Evolutionary conservation across 2,113 vertebrate genomes (phyloP).

Genomic region (Mandrillus leucophaeus): DNA sequence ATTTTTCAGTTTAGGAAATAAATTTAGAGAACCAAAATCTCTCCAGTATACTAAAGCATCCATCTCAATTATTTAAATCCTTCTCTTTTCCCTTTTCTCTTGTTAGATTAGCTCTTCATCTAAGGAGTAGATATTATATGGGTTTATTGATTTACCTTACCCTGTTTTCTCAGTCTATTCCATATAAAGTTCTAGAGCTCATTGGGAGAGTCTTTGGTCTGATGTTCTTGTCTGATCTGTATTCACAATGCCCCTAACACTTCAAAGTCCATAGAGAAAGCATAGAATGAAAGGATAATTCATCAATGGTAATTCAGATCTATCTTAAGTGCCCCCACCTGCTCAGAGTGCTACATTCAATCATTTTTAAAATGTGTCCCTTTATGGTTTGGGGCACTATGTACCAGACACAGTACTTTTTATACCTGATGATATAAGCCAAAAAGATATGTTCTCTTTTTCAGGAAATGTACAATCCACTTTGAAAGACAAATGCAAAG

Average conservation of each 20-base stretch:
- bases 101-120: not conserved
- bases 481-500: not conserved
- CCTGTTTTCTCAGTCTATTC: not conserved
- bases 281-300: not conserved
- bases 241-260: not conserved
- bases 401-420: not conserved
- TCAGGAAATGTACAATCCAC: not conserved
- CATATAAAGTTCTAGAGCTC: not conserved
- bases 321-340: not conserved
- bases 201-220: not conserved
- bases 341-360: not conserved
- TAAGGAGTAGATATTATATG: not conserved
- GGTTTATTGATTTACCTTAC: not conserved
- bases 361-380: not conserved
- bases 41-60: not conserved
- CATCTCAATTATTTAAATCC: not conserved
- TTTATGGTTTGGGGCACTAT: not conserved
- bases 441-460: not conserved
- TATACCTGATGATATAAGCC: not conserved
- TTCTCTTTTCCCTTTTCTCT: not conserved
- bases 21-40: not conserved
- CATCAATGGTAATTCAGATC: not conserved
- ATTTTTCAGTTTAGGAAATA: conserved; percentile 21
- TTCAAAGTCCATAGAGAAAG: not conserved
- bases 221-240: not conserved